Percentiles rank a stretch among this genome's conserved stretches.
These are phyloP conservation scores for Propithecus deckenii DNA, from an alignment of 2,797 vertebrate genomes.

Conservation along the genomic window DNA sequence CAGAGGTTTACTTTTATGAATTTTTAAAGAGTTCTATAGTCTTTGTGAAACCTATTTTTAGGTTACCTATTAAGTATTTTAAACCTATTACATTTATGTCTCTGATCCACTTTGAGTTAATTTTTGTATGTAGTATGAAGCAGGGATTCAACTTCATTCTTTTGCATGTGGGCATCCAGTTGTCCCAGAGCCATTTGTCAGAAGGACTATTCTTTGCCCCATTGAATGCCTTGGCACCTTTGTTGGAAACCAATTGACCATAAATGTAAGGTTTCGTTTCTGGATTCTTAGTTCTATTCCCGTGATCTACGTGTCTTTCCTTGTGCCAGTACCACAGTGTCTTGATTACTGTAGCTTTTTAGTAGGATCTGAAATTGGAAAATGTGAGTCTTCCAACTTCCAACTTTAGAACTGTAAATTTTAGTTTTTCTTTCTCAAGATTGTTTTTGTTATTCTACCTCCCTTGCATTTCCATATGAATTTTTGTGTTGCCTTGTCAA, in stretches of 20 bases:
- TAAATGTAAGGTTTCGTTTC: constrained; percentile 11
- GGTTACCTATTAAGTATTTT: not conserved
- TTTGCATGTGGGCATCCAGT: not conserved
- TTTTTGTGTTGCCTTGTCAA: constrained; percentile 6
- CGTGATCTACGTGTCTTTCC: not conserved
- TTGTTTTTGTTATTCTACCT: not conserved
- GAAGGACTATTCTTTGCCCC: not conserved
- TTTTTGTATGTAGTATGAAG: not conserved
- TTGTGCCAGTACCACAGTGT: not conserved
- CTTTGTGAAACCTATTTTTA: not conserved
- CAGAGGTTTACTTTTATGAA: not conserved
- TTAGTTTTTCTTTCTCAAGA: not conserved
- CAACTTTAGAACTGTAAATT: not conserved
- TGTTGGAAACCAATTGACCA: not conserved
- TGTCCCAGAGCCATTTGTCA: not conserved
- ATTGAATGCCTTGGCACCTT: not conserved
- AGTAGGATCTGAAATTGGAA: not conserved
- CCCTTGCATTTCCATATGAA: not conserved
- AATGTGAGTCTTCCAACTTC: not conserved
- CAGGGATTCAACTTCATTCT: not conserved
- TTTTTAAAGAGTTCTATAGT: not conserved
- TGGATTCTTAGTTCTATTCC: not conserved
- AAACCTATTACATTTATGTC: not conserved
- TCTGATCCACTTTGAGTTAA: not conserved
- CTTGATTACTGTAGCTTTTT: not conserved